These are phyloP conservation scores for Cryptomyrus ogoouensis DNA, from an alignment of 2,113 vertebrate genomes.

Conservation along the genomic window DNA sequence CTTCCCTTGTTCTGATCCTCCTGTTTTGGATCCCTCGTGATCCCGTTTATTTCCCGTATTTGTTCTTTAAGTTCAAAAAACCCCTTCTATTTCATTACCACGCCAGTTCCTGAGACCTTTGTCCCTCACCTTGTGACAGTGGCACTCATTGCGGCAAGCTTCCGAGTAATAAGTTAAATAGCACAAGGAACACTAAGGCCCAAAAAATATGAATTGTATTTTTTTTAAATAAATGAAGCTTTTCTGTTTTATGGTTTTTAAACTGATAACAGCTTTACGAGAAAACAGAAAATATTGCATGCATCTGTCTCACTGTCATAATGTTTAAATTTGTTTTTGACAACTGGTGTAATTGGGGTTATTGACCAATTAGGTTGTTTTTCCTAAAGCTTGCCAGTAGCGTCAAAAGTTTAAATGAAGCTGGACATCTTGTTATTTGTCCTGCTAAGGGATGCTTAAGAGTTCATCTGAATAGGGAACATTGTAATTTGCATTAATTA, in stretches of 20 bases:
- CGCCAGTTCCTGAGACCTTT: not conserved
- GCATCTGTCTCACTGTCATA: conserved; percentile 6
- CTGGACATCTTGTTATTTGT: not conserved
- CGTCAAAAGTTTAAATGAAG: conserved; percentile 3
- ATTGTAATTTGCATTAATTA: conserved; percentile 27
- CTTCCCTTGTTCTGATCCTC: not conserved
- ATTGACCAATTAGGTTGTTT: conserved; percentile 15
- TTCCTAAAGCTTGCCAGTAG: conserved; percentile 3
- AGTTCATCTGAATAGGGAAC: conserved; percentile 14
- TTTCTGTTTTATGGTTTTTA: not conserved
- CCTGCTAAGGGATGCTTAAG: conserved; percentile 8
- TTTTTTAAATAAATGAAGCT: not conserved
- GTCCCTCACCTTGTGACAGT: not conserved
- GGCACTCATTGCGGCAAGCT: not conserved
- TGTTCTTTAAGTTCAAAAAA: not conserved
- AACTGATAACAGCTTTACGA: not conserved
- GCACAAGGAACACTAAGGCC: not conserved
- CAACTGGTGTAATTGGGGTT: not conserved
- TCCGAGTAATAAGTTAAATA: not conserved
- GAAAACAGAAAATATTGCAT: not conserved
- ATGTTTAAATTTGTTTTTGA: conserved; percentile 18
- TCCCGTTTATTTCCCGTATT: not conserved
- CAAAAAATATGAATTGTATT: not conserved
- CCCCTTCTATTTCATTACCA: not conserved
- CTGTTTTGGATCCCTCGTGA: not conserved